phyloP scores from a whole-genome alignment of 2,888 invertebrate genomes.

The Lasioglossum figueresi region DNA sequence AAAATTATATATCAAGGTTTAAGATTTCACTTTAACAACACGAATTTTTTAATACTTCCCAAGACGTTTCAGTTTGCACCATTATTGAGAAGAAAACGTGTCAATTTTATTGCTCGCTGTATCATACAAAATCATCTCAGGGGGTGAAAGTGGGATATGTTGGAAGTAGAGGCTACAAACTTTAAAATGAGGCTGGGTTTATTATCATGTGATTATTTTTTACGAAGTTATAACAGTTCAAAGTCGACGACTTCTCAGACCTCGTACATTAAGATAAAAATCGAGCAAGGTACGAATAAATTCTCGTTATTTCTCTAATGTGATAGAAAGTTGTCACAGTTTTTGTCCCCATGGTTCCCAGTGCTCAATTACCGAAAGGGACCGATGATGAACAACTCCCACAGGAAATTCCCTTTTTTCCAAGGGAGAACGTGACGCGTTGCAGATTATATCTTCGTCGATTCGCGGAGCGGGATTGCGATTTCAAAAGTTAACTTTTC shows the following conservation, averaged over 20 bases:
- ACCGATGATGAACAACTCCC: not conserved
- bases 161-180: not conserved
- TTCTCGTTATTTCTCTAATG: not conserved
- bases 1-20: not conserved
- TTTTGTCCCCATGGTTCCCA: not conserved
- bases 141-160: too few species aligned
- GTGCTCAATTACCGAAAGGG: not conserved
- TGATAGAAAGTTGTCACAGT: not conserved
- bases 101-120: not conserved
- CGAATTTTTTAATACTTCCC: not conserved
- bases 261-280: not conserved
- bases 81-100: not conserved
- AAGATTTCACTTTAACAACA: too few species aligned
- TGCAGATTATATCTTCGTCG: not conserved
- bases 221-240: not conserved
- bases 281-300: not conserved
- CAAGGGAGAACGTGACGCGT: not conserved
- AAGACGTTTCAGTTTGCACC: not conserved
- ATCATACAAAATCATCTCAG: not conserved
- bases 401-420: not conserved
- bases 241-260: not conserved
- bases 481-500: slow-evolving; percentile 28
- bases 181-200: not conserved
- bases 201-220: not conserved
- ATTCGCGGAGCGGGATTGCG: slow-evolving; percentile 17